These are phyloP conservation scores for Nomada hirtipes DNA, from an alignment of 2,888 invertebrate species.

Conservation along the genomic window DNA sequence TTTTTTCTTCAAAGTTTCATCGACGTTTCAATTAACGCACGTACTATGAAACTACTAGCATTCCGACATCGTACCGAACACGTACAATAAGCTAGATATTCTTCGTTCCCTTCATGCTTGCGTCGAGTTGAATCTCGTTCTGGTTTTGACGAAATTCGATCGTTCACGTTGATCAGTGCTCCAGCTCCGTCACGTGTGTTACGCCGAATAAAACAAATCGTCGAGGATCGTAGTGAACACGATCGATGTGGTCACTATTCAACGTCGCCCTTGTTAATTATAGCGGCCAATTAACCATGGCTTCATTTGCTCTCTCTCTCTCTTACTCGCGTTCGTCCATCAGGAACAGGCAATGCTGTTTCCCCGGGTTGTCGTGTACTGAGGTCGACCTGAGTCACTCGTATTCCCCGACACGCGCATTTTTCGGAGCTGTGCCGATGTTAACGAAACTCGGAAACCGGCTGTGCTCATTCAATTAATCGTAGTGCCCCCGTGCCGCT, in stretches of 20 bases:
- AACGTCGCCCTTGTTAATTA: constrained; percentile 76
- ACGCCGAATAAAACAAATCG: constrained; percentile 56
- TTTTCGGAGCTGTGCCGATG: constrained; percentile 13
- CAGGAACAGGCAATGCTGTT: constrained; percentile 17
- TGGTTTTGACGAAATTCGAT: constrained; percentile 38
- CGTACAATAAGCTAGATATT: neutral
- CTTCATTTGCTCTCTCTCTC: constrained; percentile 55
- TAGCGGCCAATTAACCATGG: constrained; percentile 78
- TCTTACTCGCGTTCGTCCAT: constrained; percentile 22
- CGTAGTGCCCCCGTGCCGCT: neutral
- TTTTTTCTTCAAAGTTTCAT: neutral
- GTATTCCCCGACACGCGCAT: neutral
- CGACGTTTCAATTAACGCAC: neutral
- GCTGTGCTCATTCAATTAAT: constrained; percentile 25
- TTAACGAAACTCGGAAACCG: constrained; percentile 28
- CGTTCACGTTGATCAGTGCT: constrained; percentile 25
- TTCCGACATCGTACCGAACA: too few species aligned
- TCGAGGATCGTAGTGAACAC: constrained; percentile 41
- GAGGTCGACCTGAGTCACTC: constrained; percentile 25
- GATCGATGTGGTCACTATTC: constrained; percentile 59
- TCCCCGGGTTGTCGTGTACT: constrained; percentile 13
- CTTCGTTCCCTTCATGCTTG: neutral
- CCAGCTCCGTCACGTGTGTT: constrained; percentile 14
- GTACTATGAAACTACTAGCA: too few species aligned
- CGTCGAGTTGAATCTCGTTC: neutral